Conservation (phyloP, 2,113 vertebrate species). For the Orientallactaga bullata region DNA sequence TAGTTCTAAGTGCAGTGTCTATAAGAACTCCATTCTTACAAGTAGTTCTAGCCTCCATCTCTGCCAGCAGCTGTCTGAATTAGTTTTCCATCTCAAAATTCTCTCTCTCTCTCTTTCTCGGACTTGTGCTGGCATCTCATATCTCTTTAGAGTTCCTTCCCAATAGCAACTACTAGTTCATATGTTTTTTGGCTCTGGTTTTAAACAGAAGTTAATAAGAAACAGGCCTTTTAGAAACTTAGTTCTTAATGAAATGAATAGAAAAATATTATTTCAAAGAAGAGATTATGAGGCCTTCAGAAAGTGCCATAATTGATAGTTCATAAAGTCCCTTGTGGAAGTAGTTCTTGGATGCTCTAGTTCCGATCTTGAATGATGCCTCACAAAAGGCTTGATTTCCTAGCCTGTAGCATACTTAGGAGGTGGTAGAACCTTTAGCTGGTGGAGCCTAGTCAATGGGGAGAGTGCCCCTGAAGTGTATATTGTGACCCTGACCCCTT, state of each 20-base stretch:
- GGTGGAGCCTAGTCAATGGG: background rate
- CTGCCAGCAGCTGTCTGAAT: background rate
- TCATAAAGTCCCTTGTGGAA: background rate
- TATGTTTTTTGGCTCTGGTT: background rate
- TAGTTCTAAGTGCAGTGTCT: background rate
- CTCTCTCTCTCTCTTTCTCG: conserved; percentile 6
- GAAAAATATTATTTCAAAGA: background rate
- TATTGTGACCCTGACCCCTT: background rate
- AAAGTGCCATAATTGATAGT: background rate
- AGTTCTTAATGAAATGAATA: conserved; percentile 11
- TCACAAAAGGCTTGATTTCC: background rate
- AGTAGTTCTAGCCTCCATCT: background rate
- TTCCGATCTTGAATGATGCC: background rate
- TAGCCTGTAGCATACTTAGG: background rate
- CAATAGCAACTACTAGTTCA: background rate
- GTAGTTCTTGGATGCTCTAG: background rate
- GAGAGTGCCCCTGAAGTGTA: background rate
- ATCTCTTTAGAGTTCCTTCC: conserved; percentile 21
- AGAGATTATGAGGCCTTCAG: background rate
- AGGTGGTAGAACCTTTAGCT: background rate
- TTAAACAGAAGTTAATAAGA: background rate
- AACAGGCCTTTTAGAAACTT: conserved; percentile 32
- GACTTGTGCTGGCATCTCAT: background rate
- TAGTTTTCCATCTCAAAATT: conserved; percentile 1
- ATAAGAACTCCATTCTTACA: background rate